Percentiles rank a stretch among this genome's conserved stretches.
Conservation (phyloP, 2,113 vertebrate genomes). For the Pandion haliaetus region DNA sequence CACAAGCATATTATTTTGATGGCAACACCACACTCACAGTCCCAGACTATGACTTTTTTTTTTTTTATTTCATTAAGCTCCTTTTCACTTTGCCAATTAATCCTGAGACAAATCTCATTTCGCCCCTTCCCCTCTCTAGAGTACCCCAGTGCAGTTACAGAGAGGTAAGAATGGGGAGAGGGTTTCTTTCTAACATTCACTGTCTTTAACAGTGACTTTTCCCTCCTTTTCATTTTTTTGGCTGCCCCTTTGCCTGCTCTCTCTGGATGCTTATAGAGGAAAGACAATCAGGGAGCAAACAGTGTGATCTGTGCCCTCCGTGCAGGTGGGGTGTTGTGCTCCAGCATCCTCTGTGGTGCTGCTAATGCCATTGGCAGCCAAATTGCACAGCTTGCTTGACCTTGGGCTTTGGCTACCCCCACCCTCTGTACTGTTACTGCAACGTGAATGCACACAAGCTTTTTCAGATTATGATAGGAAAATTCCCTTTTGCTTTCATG, state of each 20-base stretch:
- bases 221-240: neutral
- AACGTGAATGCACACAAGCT: neutral
- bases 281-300: neutral
- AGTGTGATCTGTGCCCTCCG: neutral
- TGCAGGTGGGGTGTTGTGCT: neutral
- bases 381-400: neutral
- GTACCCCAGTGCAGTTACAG: neutral
- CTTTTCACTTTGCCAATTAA: neutral
- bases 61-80: neutral
- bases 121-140: neutral
- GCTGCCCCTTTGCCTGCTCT: neutral
- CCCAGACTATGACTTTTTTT: neutral
- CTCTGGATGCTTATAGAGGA: neutral
- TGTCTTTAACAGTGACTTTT: neutral
- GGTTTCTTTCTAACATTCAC: neutral
- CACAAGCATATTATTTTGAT: neutral
- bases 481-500: neutral
- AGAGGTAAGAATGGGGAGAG: neutral
- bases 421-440: rapidly evolving
- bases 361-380: neutral
- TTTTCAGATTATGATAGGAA: neutral
- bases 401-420: neutral
- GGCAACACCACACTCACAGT: neutral
- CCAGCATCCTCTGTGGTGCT: neutral
- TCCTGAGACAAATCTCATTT: neutral